A percentile compares a stretch with the other conserved stretches of the same genome.
These are phyloP conservation scores for Psilopsiagon aurifrons DNA, from an alignment of 2,113 vertebrate species.

Conservation along the genomic window DNA sequence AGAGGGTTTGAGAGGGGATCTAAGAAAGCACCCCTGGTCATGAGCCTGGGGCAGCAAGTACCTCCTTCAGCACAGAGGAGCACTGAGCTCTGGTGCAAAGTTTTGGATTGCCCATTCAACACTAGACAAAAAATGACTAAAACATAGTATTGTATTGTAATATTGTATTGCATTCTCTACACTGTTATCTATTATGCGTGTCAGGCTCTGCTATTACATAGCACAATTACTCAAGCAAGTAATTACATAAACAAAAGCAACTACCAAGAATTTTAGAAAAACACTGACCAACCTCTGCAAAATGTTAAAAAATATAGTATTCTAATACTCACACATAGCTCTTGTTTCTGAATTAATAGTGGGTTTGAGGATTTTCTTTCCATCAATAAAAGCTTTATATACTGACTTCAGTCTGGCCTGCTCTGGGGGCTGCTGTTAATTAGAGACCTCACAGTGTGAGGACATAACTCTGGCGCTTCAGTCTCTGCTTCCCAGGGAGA, in stretches of 20 bases:
- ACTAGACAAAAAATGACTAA: not conserved
- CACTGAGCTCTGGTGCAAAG: not conserved
- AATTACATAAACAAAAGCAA: not conserved
- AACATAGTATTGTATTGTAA: fast-evolving
- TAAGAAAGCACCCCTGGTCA: not conserved
- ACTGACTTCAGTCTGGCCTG: not conserved
- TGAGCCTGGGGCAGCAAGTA: fast-evolving
- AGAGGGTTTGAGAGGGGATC: not conserved
- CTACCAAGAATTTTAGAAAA: not conserved
- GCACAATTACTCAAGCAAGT: not conserved
- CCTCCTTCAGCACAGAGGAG: not conserved
- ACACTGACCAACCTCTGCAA: not conserved
- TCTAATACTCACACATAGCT: not conserved
- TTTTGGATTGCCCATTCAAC: not conserved
- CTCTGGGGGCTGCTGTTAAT: conserved; percentile 38
- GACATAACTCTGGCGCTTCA: not conserved
- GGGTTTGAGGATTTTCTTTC: not conserved
- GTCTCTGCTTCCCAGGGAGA: not conserved
- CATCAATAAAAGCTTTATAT: not conserved
- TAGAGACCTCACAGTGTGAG: not conserved
- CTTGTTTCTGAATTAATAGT: not conserved
- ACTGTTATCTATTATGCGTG: not conserved
- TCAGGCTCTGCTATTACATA: fast-evolving
- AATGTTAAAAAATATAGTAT: not conserved
- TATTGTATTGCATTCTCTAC: not conserved